Base-by-base conservation (phyloP, 2,113 vertebrate species). In the Zosterops hypoxanthus region DNA sequence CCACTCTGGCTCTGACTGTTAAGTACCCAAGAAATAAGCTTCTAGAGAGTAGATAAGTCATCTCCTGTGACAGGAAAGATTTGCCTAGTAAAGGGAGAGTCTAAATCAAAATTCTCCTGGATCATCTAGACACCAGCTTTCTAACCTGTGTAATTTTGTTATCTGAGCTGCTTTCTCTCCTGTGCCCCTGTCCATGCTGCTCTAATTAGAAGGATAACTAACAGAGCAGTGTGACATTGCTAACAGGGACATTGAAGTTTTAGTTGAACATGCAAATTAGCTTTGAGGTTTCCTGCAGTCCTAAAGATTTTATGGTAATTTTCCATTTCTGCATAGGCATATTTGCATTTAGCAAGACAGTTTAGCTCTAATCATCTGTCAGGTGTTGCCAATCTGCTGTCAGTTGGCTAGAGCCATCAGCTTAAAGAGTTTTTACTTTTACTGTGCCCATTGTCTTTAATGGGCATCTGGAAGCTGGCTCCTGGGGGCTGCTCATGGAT, bases 241-340 rank as follows among this genome's bases (percentile, higher is more conserved):
- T 96, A 96, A 94, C 83, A 56, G 88, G 29, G 46, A 96, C 79
- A 80, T n/a, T 86, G 86, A 94, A 93, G 93, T 96, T 97, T 97
- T 95, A 96, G 90, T 86, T 95, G 96, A 96, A 90, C 88, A 96
- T 89, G 86, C 95, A 98, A 98, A 98, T 98, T 96, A 97, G 91
- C 97, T 97, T 90, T 96, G 96, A 97, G 95, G 96, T 98, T 98
- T 97, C 97, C 97, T 88, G 82, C 95, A 88, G 93, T 95, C 96
- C 86, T 97, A 92, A 97, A 98, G 97, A 96, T 97, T 98, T 97
- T 97, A 97, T 95, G 97, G 96, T 97, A 97, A 97, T 98, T 98
- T 97, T 96, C 96, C 84, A 88, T 97, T 97, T 97, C 97, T 97
- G 96, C 97, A 95, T 93, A 92, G 96, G 96, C 93, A 46, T 95